Percentiles rank a stretch among this genome's conserved stretches.
These are phyloP conservation scores for Ageneiosus marmoratus DNA, from an alignment of 2,113 vertebrate genomes.

Conservation along the genomic window DNA sequence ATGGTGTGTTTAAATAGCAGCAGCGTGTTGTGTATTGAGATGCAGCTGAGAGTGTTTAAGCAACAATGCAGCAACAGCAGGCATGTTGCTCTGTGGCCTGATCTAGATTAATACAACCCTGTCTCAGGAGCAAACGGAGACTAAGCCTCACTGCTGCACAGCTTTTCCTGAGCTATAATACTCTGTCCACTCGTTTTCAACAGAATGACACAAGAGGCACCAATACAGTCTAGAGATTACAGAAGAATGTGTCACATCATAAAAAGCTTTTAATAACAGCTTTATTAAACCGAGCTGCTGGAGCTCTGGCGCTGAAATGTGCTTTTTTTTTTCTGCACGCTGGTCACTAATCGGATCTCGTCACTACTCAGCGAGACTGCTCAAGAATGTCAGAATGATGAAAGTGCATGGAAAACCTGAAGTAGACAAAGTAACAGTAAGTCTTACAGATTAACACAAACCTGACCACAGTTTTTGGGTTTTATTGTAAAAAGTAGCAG, in stretches of 20 bases:
- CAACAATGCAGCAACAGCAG: slow-evolving; percentile 62
- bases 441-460: neutral
- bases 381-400: neutral
- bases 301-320: neutral
- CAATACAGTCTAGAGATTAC: neutral
- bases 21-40: slow-evolving; percentile 62
- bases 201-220: neutral
- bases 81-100: slow-evolving; percentile 7
- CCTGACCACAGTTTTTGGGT: neutral
- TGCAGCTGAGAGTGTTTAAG: slow-evolving; percentile 63
- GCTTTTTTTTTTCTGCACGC: neutral
- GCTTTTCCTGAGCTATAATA: neutral
- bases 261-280: neutral
- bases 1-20: slow-evolving; percentile 55
- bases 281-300: neutral
- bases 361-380: neutral
- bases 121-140: neutral
- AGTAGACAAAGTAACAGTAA: slow-evolving; percentile 49
- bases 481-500: too few relatives aligned
- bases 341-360: neutral
- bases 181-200: too few relatives aligned
- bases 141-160: neutral
- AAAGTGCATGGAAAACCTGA: slow-evolving; percentile 4
- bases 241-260: neutral
- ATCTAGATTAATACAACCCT: slow-evolving; percentile 14